These are phyloP conservation scores for Aphelenchoides avenae DNA, from an alignment of 1,140 invertebrate species.

Conservation along the genomic window DNA sequence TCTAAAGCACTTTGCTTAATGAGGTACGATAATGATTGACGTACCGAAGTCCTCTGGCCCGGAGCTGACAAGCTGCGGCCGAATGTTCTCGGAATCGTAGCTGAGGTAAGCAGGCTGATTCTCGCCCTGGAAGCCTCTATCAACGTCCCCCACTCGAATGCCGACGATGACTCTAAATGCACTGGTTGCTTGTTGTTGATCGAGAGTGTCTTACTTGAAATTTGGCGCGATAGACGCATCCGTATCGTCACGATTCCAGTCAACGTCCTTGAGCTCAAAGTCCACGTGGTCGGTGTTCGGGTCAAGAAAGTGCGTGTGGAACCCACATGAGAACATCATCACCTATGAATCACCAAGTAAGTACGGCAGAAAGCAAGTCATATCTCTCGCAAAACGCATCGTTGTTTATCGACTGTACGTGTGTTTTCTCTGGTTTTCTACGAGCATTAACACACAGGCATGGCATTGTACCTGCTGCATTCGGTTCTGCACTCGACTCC, in stretches of 20 bases:
- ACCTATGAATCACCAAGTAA: too few relatives aligned
- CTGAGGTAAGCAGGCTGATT: conserved; percentile 17
- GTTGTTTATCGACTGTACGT: too few relatives aligned
- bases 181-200: too few relatives aligned
- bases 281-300: not conserved
- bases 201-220: conserved; percentile 8
- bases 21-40: not conserved
- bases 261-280: conserved; percentile 28
- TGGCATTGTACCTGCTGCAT: conserved; percentile 37
- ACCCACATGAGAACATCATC: conserved; percentile 29
- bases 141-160: conserved; percentile 10
- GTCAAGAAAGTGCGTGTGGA: conserved; percentile 37
- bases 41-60: too few relatives aligned
- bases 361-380: too few relatives aligned
- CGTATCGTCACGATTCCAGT: conserved; percentile 15
- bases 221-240: conserved; percentile 10
- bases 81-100: conserved; percentile 20
- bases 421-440: too few relatives aligned
- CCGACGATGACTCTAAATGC: conserved; percentile 23
- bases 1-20: not conserved
- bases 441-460: too few relatives aligned
- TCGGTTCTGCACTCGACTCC: conserved; percentile 31
- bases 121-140: conserved; percentile 24
- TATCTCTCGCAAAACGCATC: too few relatives aligned
- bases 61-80: too few relatives aligned